Conservation (phyloP, 30 jellyfish, hydroid and myxozoan species). For the Haliclystus octoradiatus region DNA sequence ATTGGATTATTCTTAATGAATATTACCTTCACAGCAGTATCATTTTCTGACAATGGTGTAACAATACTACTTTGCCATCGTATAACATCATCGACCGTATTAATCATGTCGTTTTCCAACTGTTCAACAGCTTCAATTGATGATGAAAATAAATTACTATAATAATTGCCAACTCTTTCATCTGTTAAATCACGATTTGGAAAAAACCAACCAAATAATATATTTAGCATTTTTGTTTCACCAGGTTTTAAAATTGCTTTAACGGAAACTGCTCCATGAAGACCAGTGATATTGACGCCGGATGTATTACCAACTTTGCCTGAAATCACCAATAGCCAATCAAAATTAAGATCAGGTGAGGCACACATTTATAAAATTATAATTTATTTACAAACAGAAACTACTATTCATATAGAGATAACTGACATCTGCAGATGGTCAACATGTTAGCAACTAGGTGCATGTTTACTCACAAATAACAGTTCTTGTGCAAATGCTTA, state of each 20-base stretch:
- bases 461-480: too few relatives aligned
- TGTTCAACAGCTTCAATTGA: constrained; percentile 55
- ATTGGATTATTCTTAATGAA: too few relatives aligned
- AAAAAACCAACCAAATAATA: constrained; percentile 78
- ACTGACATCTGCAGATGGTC: too few relatives aligned
- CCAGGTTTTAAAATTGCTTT: constrained; percentile 71
- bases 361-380: too few relatives aligned
- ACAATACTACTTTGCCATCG: constrained; percentile 52
- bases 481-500: too few relatives aligned
- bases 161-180: constrained; percentile 92
- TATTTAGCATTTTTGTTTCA: constrained; percentile 48
- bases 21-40: not conserved
- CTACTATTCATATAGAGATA: too few relatives aligned
- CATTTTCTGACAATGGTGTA: constrained; percentile 26
- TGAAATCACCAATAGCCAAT: not conserved
- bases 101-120: constrained; percentile 45
- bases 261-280: constrained; percentile 77
- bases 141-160: constrained; percentile 55
- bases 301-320: constrained; percentile 50
- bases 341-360: too few relatives aligned
- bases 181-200: constrained; percentile 93
- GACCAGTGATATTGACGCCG: constrained; percentile 61
- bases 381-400: too few relatives aligned
- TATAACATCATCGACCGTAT: constrained; percentile 31
- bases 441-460: too few relatives aligned